Base-by-base conservation (phyloP, 2,113 vertebrate species). In the Regulus satrapa region DNA sequence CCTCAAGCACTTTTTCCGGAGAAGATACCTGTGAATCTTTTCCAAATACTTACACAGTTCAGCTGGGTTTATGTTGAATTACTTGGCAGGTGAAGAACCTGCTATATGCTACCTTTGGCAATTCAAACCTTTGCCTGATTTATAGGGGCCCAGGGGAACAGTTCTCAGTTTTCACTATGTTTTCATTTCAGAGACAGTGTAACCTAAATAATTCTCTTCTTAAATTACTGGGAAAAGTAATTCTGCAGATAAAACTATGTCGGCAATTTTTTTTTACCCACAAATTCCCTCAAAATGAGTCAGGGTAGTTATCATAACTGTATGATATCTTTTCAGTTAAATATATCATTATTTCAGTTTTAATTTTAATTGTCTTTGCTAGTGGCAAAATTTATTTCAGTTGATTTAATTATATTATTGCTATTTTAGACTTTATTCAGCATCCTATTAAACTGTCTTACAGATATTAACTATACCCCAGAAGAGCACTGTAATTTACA, bases 401-500 rank as follows among this genome's bases (percentile, higher is more conserved):
- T 92, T 95, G 58, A 91, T 95, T 93, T 82, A 58, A 59, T 93
- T 89, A 95, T 85, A 91, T 85, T 87, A 93, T 72, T 95, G 49
- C 34, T 77, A 78, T 95, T 95, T 95, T 75, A 79, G 89, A 75
- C 54, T 51, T 85, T 87, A 81, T 89, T 82, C 71, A 94, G 62
- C 34, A 88, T 88, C 84, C 26, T 88, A 82, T 91, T 91, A 95
- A 92, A 95, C 9, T 14, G 55, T 82, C 54, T 73, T 40, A 79
- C 41, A 79, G 43, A 75, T 79, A 87, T 54, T 85, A 95, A 92
- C 83, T 82, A 29, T 73, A 34, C 49, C 25, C 16, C 16, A 61
- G 64, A 89, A 85, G 49, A 82, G 14, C 34, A 21, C 9, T 46
- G 12, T 73, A 73, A 81, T 92, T 29, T 82, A 78, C 45, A 45